Base-by-base conservation (phyloP, 2,113 vertebrate genomes). In the Peromyscus leucopus region DNA sequence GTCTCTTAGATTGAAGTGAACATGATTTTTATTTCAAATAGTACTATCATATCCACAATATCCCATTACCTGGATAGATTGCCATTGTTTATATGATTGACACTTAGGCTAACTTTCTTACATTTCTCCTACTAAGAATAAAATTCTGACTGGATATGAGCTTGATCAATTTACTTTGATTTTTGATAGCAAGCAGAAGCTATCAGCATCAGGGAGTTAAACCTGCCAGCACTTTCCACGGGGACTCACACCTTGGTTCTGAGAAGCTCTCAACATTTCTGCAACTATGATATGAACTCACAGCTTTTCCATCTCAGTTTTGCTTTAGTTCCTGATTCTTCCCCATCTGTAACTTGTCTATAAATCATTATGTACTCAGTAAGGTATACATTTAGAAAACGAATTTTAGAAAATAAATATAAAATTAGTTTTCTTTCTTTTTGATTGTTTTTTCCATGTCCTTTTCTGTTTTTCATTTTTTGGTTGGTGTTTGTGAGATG, bases 61-160 rank as follows among this genome's bases (percentile, higher is more conserved):
- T 55, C 96, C 24, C 61, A 74, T 76, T 94, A 80, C 88, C 11
- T 96, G 36, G 26, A 4, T 63, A 9, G 31, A 61, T 93, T 19
- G 79, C 75, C 72, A 16, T 89, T 93, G 84, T 31, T 85, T 42
- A 16, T 85, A 67, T 55, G 90, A 21, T 19, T 86, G 7, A 17
- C 8, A 93, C 2, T 65, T 71, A 48, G 17, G 7, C 42, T 90
- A 94, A 82, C 15, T 84, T 86, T 96, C 61, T 89, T n/a, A 78
- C 28, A 87, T 85, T 94, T 96, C 7, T 85, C 6, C 36, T 69
- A 24, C 57, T 55, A 63, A 94, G 76, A 97, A 86, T 83, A 63
- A 95, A 93, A 33, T 19, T 69, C 10, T 93, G 17, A 26, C 2
- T 82, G 78, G 28, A 1, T 72, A 33, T 71, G 59, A 95, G 10